These are phyloP conservation scores for Tenthredo livida DNA, from an alignment of 2,888 invertebrate genomes.

Conservation along the genomic window DNA sequence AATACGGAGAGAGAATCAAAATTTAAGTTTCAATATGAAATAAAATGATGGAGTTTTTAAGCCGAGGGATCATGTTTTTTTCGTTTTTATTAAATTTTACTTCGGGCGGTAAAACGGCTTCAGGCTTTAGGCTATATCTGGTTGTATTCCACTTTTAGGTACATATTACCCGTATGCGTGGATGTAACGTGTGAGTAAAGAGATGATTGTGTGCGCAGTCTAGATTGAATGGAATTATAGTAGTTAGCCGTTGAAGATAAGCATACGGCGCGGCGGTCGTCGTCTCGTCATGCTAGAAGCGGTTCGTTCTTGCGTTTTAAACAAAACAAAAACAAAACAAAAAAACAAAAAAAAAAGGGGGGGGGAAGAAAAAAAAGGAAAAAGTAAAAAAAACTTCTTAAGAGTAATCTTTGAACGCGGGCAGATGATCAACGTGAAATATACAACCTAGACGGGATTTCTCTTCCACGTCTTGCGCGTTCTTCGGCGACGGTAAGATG, in stretches of 20 bases:
- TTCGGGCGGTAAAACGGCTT: neutral
- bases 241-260: slow-evolving; percentile 34
- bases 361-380: neutral
- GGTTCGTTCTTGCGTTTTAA: neutral
- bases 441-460: neutral
- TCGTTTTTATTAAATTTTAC: neutral
- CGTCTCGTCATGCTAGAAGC: slow-evolving; percentile 28
- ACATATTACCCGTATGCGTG: neutral
- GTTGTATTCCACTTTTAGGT: no score
- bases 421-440: slow-evolving; percentile 21
- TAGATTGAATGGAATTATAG: slow-evolving; percentile 40
- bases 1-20: no score
- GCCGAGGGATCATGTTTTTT: neutral
- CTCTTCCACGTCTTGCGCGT: neutral
- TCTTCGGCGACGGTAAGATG: slow-evolving; percentile 40
- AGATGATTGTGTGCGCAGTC: slow-evolving; percentile 16
- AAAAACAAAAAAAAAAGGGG: neutral
- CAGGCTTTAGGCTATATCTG: neutral
- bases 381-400: neutral
- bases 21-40: neutral
- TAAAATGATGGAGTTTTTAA: neutral
- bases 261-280: slow-evolving; percentile 11
- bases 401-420: slow-evolving; percentile 1
- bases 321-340: neutral
- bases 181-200: neutral